phyloP scores from a whole-genome alignment of 1,140 invertebrate genomes.

The Ladona fulva region DNA sequence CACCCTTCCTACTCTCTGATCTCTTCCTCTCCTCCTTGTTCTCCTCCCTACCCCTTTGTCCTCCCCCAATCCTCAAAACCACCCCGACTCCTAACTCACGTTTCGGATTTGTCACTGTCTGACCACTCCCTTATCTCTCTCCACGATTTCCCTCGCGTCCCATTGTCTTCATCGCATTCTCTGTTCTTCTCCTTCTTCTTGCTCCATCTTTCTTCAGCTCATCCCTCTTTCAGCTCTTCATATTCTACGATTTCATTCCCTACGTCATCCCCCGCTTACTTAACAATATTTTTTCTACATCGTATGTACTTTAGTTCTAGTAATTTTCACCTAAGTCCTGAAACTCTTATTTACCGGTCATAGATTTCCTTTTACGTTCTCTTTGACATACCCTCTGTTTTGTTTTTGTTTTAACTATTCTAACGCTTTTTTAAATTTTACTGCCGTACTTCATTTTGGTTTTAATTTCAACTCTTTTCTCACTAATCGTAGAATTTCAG shows the following conservation, averaged over 20 bases:
- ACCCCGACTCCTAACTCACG: neutral
- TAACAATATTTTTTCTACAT: no score
- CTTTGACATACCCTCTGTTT: no score
- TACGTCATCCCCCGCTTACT: neutral
- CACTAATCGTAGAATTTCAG: no score
- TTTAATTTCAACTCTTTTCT: no score
- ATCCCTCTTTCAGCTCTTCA: neutral
- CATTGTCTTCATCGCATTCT: neutral
- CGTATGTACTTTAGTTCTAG: no score
- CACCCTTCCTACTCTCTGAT: no score
- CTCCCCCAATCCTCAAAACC: neutral
- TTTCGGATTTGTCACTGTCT: constrained; percentile 5
- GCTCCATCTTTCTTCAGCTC: neutral
- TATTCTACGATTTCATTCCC: neutral
- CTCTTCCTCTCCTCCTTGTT: neutral
- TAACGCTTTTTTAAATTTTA: no score
- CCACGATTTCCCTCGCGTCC: neutral
- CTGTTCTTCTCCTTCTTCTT: neutral
- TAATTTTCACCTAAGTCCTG: no score
- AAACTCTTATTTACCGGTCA: no score
- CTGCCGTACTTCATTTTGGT: no score
- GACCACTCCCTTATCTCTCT: neutral
- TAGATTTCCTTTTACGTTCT: no score
- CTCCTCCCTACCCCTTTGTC: neutral
- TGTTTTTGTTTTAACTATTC: no score